Evolutionary conservation across 2,888 invertebrate genomes (phyloP).

Genomic region (Platerodrilus igneus): DNA sequence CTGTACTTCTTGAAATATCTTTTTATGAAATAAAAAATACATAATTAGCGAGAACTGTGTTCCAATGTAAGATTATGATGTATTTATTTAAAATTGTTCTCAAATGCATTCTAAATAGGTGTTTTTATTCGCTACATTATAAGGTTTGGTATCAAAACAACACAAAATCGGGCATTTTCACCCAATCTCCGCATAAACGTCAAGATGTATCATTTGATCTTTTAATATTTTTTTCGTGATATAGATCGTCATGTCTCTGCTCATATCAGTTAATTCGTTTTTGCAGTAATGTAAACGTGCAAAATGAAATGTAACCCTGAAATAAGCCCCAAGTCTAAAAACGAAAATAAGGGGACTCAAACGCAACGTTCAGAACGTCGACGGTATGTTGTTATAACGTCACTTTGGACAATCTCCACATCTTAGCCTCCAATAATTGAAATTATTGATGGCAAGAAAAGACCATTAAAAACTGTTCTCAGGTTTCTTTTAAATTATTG

Average conservation of each 20-base stretch:
- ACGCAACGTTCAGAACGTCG: background rate
- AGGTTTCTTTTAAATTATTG: background rate
- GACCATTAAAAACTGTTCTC: background rate
- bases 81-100: constrained; percentile 2
- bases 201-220: constrained; percentile 5
- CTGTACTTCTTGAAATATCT: constrained; percentile 1
- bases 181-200: background rate
- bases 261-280: no score
- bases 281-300: background rate
- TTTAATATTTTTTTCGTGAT: background rate
- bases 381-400: constrained; percentile 2
- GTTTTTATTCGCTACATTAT: background rate
- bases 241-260: background rate
- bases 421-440: background rate
- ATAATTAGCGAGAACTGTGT: background rate
- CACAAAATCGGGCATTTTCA: background rate
- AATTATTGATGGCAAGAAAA: background rate
- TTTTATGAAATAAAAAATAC: constrained; percentile 1
- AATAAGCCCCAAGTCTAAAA: background rate
- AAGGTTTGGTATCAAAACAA: background rate
- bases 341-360: background rate
- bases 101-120: background rate
- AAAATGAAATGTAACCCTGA: background rate
- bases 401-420: background rate
- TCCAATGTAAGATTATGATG: background rate